A percentile compares a stretch with the other conserved stretches of the same genome.
phyloP scores from a whole-genome alignment of 2,888 invertebrate genomes.

The Hyles lineata region DNA sequence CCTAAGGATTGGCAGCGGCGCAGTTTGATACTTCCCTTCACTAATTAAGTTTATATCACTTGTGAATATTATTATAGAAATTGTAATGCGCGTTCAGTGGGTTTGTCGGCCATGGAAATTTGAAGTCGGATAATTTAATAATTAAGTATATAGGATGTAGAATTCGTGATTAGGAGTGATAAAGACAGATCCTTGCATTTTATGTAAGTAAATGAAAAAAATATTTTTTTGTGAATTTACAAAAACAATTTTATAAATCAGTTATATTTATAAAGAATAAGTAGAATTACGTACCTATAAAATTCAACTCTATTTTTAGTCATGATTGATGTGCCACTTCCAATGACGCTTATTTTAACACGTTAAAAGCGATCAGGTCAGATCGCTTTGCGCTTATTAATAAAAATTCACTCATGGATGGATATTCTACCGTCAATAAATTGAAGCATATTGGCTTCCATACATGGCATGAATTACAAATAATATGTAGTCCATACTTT shows the following conservation, averaged over 20 bases:
- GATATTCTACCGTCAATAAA: neutral
- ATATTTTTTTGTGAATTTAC: too few relatives aligned
- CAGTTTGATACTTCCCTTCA: constrained; percentile 5
- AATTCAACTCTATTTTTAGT: neutral
- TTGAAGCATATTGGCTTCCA: neutral
- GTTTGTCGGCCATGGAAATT: neutral
- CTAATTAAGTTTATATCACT: neutral
- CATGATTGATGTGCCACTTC: neutral
- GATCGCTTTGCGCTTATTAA: neutral
- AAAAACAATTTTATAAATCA: neutral
- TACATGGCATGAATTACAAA: neutral
- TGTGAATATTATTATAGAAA: neutral
- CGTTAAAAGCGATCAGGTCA: neutral
- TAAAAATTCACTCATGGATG: neutral
- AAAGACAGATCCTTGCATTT: too few relatives aligned
- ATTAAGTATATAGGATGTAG: too few relatives aligned
- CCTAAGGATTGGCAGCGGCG: neutral
- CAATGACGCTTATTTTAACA: neutral
- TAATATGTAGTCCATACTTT: too few relatives aligned
- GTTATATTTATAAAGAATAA: too few relatives aligned
- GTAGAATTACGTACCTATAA: too few relatives aligned
- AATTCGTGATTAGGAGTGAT: too few relatives aligned
- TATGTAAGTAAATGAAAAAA: too few relatives aligned
- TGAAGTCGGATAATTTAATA: too few relatives aligned
- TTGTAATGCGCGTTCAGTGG: neutral